These are phyloP conservation scores for Polypedilum pembai DNA, from an alignment of 1,140 invertebrate species.

Conservation along the genomic window DNA sequence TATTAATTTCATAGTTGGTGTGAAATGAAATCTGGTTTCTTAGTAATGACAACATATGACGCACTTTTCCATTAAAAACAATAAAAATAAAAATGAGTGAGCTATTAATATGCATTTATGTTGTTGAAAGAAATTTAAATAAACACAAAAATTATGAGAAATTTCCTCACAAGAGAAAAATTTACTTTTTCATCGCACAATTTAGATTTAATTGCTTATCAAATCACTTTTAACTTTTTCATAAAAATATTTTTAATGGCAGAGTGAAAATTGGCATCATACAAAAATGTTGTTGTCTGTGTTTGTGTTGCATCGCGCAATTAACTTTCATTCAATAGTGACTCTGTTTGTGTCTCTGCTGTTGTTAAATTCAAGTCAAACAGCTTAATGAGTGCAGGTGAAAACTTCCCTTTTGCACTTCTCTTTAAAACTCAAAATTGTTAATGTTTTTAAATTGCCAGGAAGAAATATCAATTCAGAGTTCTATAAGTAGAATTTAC, in stretches of 20 bases:
- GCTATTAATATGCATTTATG: constrained; percentile 2
- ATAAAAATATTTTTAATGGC: not conserved
- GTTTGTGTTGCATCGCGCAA: constrained; percentile 7
- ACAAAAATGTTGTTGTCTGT: not conserved
- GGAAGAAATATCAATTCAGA: not conserved
- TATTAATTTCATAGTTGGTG: not conserved
- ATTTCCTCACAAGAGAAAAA: not conserved
- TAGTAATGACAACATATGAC: constrained; percentile 6
- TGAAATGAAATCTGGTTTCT: constrained; percentile 11
- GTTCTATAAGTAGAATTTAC: no score
- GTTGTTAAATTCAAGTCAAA: not conserved
- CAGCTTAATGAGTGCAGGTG: constrained; percentile 25
- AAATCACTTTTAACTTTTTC: not conserved
- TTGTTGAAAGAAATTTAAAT: not conserved
- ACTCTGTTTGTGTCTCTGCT: not conserved
- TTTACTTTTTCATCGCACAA: not conserved
- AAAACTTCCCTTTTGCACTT: not conserved
- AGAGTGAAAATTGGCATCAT: not conserved
- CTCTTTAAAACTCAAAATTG: not conserved
- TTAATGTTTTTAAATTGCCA: constrained; percentile 20
- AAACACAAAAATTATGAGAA: not conserved
- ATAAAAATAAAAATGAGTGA: not conserved
- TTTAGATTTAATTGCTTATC: constrained; percentile 19
- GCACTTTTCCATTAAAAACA: not conserved
- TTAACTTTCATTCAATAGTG: constrained; percentile 18